phyloP scores from a whole-genome alignment of 2,797 vertebrate species.

The Sciurus carolinensis region DNA sequence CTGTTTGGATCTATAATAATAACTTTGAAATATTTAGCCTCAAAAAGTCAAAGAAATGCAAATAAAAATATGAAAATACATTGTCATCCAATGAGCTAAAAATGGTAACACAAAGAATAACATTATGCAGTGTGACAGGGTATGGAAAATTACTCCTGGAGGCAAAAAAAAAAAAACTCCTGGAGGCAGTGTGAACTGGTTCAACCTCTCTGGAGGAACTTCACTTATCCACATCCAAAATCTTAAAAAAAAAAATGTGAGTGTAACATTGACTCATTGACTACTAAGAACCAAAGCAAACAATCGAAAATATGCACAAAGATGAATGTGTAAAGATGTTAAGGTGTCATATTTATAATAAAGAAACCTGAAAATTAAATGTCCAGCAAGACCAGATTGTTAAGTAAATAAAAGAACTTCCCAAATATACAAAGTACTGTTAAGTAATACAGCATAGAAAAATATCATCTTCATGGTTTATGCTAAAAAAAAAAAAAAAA shows the following conservation, averaged over 20 bases:
- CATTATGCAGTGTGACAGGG: background rate
- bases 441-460: background rate
- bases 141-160: background rate
- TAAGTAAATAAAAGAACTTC: slow-evolving; percentile 14
- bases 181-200: background rate
- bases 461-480: background rate
- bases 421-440: background rate
- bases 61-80: slow-evolving; percentile 41
- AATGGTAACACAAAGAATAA: background rate
- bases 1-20: background rate
- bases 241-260: background rate
- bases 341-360: background rate
- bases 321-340: background rate
- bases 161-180: background rate
- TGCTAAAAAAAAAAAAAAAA: slow-evolving; percentile 2
- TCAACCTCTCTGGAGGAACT: background rate
- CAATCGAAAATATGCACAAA: background rate
- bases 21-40: slow-evolving; percentile 2
- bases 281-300: background rate
- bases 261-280: background rate
- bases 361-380: background rate
- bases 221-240: background rate
- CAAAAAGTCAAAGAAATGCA: background rate
- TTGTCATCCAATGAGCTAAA: background rate
- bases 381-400: background rate